phyloP scores from a whole-genome alignment of 1,140 invertebrate species.

The Polypedilum pembai region DNA sequence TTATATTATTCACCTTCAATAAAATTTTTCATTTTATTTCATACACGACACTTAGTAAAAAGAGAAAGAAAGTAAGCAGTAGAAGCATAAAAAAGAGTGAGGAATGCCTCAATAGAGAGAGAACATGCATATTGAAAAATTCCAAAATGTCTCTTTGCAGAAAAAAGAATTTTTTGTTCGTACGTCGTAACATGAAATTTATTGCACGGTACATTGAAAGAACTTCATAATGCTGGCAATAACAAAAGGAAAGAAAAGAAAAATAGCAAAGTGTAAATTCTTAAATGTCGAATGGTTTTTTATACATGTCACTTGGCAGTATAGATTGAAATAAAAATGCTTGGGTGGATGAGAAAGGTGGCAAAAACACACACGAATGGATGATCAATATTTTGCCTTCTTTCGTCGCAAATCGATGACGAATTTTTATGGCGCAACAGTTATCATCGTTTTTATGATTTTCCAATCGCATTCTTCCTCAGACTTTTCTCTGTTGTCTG shows the following conservation, averaged over 20 bases:
- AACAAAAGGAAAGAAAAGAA: no score
- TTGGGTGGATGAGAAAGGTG: no score
- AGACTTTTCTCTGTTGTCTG: neutral
- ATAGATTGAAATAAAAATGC: no score
- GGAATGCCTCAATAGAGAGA: neutral
- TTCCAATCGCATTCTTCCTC: neutral
- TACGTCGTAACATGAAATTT: neutral
- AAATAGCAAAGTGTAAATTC: no score
- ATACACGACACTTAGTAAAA: no score
- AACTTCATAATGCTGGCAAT: neutral
- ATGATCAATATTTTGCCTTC: neutral
- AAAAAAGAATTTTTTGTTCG: neutral
- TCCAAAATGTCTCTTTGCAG: neutral
- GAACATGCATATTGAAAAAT: slow-evolving; percentile 1
- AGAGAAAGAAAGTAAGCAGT: no score
- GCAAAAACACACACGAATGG: no score
- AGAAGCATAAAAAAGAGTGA: neutral
- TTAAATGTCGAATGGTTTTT: no score
- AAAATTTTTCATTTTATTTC: no score
- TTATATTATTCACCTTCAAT: no score
- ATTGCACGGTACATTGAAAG: neutral
- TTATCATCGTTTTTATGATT: slow-evolving; percentile 14
- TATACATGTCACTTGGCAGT: no score
- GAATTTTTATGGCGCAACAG: slow-evolving; percentile 11
- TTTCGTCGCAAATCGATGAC: neutral